A percentile compares a stretch with the other conserved stretches of the same genome.
phyloP scores from a whole-genome alignment of 2,888 invertebrate genomes.

The Leuctra nigra region DNA sequence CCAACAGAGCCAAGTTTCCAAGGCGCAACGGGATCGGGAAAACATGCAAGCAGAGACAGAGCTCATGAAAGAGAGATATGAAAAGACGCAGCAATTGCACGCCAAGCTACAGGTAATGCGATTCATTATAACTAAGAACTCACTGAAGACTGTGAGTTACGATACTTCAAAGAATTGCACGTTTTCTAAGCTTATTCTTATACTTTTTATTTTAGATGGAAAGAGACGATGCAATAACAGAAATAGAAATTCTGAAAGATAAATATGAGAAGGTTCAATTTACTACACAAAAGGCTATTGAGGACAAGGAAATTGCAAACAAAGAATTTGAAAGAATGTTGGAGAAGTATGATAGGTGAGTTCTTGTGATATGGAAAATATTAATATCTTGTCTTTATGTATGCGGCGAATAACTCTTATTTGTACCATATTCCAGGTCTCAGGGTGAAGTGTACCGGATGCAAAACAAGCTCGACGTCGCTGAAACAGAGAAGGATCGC shows the following conservation, averaged over 20 bases:
- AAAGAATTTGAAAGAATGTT: slow-evolving; percentile 89
- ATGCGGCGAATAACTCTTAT: slow-evolving; percentile 5
- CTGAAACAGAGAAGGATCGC: slow-evolving; percentile 82
- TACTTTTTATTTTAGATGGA: slow-evolving; percentile 57
- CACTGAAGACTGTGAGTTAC: too few species aligned
- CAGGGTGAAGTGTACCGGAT: slow-evolving; percentile 85
- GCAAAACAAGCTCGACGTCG: slow-evolving; percentile 80
- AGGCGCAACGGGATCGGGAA: slow-evolving; percentile 79
- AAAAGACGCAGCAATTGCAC: slow-evolving; percentile 75
- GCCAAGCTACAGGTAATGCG: slow-evolving; percentile 77
- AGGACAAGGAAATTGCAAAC: slow-evolving; percentile 81
- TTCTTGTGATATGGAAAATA: neutral
- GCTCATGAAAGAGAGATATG: slow-evolving; percentile 79
- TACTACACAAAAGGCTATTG: slow-evolving; percentile 73
- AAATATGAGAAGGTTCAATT: slow-evolving; percentile 84
- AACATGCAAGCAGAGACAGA: slow-evolving; percentile 80
- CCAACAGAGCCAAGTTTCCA: slow-evolving; percentile 71
- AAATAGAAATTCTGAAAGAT: slow-evolving; percentile 80
- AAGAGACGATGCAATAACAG: slow-evolving; percentile 76
- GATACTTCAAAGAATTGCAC: neutral
- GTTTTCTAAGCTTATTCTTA: neutral
- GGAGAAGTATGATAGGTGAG: slow-evolving; percentile 81
- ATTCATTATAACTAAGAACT: too few species aligned
- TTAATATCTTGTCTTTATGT: too few species aligned
- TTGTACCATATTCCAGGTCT: slow-evolving; percentile 49